Evolutionary conservation across 2,888 invertebrate species (phyloP).

Genomic region (Oscheius onirici): DNA sequence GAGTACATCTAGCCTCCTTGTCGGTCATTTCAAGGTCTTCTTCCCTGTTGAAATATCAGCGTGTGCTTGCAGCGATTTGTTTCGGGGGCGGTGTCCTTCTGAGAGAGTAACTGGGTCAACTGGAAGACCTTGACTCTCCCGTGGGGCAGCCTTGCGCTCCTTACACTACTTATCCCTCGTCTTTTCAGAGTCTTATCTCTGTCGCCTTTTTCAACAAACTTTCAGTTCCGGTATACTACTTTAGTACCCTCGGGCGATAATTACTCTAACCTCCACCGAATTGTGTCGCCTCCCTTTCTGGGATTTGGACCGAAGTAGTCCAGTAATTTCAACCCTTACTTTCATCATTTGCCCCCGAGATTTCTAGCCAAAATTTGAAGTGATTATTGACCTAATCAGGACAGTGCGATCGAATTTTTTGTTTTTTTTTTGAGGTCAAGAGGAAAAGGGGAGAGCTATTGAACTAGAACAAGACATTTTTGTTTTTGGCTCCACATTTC

Average conservation of each 20-base stretch:
- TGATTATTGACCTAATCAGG: neutral
- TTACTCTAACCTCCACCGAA: slow-evolving; percentile 14
- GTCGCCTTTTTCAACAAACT: neutral
- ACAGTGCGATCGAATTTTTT: neutral
- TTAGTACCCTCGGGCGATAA: neutral
- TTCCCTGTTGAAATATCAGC: neutral
- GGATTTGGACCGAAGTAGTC: neutral
- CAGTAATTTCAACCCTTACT: neutral
- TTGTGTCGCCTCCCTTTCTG: slow-evolving; percentile 19
- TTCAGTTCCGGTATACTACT: neutral
- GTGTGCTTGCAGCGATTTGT: slow-evolving; percentile 24
- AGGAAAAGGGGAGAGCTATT: no score
- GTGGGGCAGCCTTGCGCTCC: slow-evolving; percentile 22
- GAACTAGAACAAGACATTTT: no score
- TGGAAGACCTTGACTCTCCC: slow-evolving; percentile 32
- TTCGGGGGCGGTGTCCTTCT: slow-evolving; percentile 26
- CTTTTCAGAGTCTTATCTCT: neutral
- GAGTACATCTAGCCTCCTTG: neutral
- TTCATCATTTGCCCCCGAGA: neutral
- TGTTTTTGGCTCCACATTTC: no score
- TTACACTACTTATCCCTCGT: slow-evolving; percentile 28
- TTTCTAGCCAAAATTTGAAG: neutral
- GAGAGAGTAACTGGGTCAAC: slow-evolving; percentile 28
- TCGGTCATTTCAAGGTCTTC: no score
- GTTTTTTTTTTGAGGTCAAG: neutral